Conservation (phyloP, 2,797 vertebrate genomes). For the Psittacula echo region DNA sequence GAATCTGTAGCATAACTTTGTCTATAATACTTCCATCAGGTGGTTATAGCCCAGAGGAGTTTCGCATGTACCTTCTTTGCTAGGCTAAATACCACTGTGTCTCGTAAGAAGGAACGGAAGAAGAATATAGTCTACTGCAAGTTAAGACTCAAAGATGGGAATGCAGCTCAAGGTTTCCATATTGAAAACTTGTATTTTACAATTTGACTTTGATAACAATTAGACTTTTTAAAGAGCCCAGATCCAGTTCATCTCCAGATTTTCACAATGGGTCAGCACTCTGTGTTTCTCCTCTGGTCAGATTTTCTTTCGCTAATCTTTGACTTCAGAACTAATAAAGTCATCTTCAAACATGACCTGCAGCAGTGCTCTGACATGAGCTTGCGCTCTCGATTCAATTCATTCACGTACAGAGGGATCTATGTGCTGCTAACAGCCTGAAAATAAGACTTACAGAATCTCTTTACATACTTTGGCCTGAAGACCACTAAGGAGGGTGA, state of each 20-base stretch:
- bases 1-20: neutral
- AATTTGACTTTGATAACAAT: neutral
- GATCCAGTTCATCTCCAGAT: neutral
- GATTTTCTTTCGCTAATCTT: neutral
- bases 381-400: neutral
- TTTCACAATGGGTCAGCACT: neutral
- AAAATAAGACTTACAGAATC: neutral
- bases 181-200: neutral
- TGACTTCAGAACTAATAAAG: neutral
- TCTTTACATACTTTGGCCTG: neutral
- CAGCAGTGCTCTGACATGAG: neutral
- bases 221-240: neutral
- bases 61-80: neutral
- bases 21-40: neutral
- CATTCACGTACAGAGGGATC: neutral
- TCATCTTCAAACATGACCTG: neutral
- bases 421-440: neutral
- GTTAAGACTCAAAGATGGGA: neutral
- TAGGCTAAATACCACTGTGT: neutral
- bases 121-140: neutral
- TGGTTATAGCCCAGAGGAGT: neutral
- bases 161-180: accelerated
- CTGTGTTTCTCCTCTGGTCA: neutral
- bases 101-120: neutral
- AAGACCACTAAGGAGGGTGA: neutral